Evolutionary conservation across 2,888 invertebrate species (phyloP).

Genomic region (Xestia c-nigrum): DNA sequence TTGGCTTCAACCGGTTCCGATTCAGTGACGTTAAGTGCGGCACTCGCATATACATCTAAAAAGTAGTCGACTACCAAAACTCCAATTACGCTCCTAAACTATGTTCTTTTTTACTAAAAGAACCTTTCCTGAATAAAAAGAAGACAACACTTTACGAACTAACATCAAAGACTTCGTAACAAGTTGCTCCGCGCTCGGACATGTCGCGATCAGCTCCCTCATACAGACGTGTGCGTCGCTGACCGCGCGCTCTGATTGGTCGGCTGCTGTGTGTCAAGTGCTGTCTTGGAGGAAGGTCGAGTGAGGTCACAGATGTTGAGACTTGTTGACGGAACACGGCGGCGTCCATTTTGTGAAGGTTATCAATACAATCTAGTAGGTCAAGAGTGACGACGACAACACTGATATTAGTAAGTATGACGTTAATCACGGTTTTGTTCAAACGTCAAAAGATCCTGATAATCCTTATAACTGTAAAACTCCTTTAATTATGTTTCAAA

Average conservation of each 20-base stretch:
- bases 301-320: neutral
- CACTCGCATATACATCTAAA: neutral
- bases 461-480: neutral
- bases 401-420: neutral
- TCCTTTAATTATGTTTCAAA: neutral
- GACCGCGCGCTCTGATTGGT: neutral
- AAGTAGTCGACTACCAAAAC: neutral
- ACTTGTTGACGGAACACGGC: neutral
- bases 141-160: neutral
- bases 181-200: constrained; percentile 6
- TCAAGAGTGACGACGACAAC: neutral
- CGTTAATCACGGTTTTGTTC: neutral
- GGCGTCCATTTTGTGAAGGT: neutral
- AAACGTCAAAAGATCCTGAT: neutral
- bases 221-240: too few species aligned
- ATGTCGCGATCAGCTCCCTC: neutral
- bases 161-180: constrained; percentile 24
- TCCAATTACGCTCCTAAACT: neutral
- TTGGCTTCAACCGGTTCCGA: neutral
- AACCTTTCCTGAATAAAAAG: neutral
- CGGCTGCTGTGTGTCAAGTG: neutral
- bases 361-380: neutral
- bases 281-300: neutral
- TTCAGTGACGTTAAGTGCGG: neutral
- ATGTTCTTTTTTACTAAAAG: neutral